Conservation (phyloP, 2,113 vertebrate genomes). For the Laticauda colubrina region DNA sequence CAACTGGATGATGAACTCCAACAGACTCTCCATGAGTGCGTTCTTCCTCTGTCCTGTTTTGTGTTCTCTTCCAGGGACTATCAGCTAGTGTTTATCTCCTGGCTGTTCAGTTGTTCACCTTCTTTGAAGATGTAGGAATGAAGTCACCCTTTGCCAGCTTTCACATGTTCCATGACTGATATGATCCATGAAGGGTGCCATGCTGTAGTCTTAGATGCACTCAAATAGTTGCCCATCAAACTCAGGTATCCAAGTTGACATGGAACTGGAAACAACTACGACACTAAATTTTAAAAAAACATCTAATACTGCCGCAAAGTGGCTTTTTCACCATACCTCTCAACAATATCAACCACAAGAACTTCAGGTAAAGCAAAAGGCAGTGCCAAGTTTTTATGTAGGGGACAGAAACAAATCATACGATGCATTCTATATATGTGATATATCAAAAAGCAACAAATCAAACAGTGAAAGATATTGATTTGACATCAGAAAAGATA, state of each 20-base stretch:
- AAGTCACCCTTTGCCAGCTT: neutral
- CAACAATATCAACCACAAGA: neutral
- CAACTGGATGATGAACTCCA: neutral
- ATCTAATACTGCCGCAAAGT: neutral
- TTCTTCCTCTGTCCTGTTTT: neutral
- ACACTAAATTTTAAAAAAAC: neutral
- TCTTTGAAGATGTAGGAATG: neutral
- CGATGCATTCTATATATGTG: neutral
- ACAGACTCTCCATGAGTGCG: accelerated
- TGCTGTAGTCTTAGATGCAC: neutral
- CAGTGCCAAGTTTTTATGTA: neutral
- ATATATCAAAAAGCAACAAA: neutral
- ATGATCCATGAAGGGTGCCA: neutral
- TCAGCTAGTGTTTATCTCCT: neutral
- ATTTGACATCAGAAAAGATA: neutral
- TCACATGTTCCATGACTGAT: neutral
- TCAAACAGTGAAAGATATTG: neutral
- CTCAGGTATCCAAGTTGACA: neutral
- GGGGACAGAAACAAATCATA: neutral
- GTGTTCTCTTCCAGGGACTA: neutral
- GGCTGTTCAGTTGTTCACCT: neutral
- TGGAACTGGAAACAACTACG: neutral
- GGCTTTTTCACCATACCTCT: neutral
- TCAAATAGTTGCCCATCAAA: neutral
- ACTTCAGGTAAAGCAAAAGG: neutral